Base-by-base conservation (phyloP, 2,113 vertebrate genomes). In the Etia nguti region DNA sequence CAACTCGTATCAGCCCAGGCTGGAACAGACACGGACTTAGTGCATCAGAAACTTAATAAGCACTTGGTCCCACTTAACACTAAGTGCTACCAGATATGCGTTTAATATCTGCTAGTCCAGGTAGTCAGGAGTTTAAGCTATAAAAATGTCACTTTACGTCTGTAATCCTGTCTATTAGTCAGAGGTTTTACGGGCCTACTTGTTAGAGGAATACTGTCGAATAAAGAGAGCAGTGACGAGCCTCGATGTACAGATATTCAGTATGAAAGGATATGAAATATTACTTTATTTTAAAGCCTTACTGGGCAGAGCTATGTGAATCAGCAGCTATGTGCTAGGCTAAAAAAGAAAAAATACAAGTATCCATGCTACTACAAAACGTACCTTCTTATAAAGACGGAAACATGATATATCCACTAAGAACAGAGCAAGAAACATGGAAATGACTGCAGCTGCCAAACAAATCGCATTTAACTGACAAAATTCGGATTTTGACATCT, bases 111-210 rank as follows among this genome's bases (percentile, higher is more conserved):
- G 86, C 91, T 93, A 93, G 95, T 92, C 92, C 94, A 94, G 93
- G 93, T 94, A 94, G 93, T 94, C 90, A 24, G 90, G 90, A 93
- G 90, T 94, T 95, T 93, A 90, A 93, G 92, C 92, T 85, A 93
- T 94, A 96, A 95, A 96, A 94, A 93, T 95, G 94, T 94, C 94
- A 95, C 94, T 96, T 96, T 87, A 88, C 57, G 93, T 94, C 84
- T 92, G 94, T 96, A 96, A 96, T 96, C 96, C 95, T 89, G 91
- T 93, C 95, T 96, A 94, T 96, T 96, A 96, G 95, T 92, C 59
- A 85, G 90, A 95, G 94, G 91, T 95, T 95, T 95, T 92, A 93
- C 82, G 57, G 92, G 90, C 93, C 87, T 83, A 68, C 86, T 93
- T 94, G 86, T 92, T 90, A 87, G 80, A 86, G 88, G 93, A 95